Evolutionary conservation across 2,888 invertebrate species (phyloP), one percentile per base, ranked within the genome.

Genomic region (Odiellus spinosus): DNA sequence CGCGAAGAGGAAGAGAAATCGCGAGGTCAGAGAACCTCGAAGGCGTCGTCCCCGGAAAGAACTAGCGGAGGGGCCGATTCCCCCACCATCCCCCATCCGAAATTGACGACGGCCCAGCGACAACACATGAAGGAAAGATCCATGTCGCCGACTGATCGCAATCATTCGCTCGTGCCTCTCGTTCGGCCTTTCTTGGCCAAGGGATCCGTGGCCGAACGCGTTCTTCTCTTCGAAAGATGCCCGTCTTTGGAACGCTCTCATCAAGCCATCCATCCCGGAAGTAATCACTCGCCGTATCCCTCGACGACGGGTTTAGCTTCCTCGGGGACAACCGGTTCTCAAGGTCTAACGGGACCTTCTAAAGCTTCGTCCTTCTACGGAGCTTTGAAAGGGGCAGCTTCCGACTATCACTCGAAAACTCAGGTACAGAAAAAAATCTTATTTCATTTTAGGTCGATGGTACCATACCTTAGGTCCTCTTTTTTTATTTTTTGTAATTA

Each of bases 201-300:
- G 50, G 88, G 87, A 19, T 87, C 87, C 4, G 88, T 88, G 2
- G 87, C 87, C 19, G 88, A 88, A 63, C 72, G 87, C 42, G 87
- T 87, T 53, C 74, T 87, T 54, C 83, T 87, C 67, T 88, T 88
- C 64, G 88, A 88, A 67, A 78, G 82, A 65, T 85, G 86, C 61
- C 87, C 64, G 11, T 51, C 55, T 17, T 45, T 54, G 10, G 49
- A 52, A 41, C 40, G 48, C 5, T 26, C 26, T 8, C 26, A 26
- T 8, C 15, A 32, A 15, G 15, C 19, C 17, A 20, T 19, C 11
- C 20, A 19, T n/a, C 18, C 14, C 15, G 41, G 17, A 15, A 19
- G 20, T 14, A n/a, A 14, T 40, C 8, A 10, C 6, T 19, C 18
- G 5, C 18, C 20, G 3, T n/a, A 18, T 6, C 17, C 17, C 6